A percentile compares a stretch with the other conserved stretches of the same genome.
Conservation (phyloP, 2,797 vertebrate genomes). For the Myotis pilosus region DNA sequence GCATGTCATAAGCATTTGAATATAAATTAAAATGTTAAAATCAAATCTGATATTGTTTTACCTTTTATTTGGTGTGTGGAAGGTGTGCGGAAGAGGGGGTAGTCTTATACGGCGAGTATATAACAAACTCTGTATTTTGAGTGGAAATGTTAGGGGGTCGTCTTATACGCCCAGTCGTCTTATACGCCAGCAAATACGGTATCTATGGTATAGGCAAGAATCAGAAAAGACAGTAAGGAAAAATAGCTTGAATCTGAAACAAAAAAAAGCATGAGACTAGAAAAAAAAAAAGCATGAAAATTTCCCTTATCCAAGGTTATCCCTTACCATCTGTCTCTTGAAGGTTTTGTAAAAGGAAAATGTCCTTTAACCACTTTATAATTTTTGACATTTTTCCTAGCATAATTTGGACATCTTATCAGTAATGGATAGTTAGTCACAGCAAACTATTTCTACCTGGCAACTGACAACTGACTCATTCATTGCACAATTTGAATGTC, state of each 20-base stretch:
- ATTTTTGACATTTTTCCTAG: not conserved
- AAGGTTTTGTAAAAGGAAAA: not conserved
- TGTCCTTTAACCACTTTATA: not conserved
- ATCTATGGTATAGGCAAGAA: not conserved
- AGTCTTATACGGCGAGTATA: too few relatives aligned
- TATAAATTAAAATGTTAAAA: too few relatives aligned
- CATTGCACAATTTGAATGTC: not conserved
- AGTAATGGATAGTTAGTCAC: not conserved
- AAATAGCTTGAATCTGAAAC: not conserved
- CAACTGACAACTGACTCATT: not conserved
- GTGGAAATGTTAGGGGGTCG: too few relatives aligned
- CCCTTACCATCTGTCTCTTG: not conserved
- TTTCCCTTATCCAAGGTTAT: not conserved
- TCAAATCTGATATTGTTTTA: too few relatives aligned
- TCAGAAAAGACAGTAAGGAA: not conserved
- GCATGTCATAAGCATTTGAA: too few relatives aligned
- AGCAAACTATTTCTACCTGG: not conserved
- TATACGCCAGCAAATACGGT: too few relatives aligned
- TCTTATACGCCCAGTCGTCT: too few relatives aligned
- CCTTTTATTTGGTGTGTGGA: too few relatives aligned
- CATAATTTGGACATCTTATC: not conserved
- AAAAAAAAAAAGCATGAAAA: not conserved
- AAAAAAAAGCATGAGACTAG: too few relatives aligned
- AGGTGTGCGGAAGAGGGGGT: too few relatives aligned
- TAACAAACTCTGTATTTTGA: too few relatives aligned